Evolutionary conservation across 2,113 vertebrate genomes (phyloP).

Genomic region (Vulpes lagopus): DNA sequence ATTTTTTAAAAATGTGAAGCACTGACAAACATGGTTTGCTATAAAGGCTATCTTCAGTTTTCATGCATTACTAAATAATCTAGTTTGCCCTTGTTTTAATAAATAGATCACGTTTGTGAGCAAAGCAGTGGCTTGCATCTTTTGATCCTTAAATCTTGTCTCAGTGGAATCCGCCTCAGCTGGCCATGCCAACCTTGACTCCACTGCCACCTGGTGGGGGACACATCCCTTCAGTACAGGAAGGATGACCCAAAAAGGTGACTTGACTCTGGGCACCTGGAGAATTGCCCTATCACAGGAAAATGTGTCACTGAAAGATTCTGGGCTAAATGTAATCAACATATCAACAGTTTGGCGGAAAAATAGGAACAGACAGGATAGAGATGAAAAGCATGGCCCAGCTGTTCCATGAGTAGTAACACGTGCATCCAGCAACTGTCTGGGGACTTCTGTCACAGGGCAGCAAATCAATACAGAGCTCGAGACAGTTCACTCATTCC

Average conservation of each 20-base stretch:
- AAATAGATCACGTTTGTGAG: background rate
- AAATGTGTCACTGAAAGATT: background rate
- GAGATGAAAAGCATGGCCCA: too few relatives aligned
- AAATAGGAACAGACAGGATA: background rate
- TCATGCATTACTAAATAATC: background rate
- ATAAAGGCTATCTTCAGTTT: background rate
- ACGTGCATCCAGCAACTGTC: background rate
- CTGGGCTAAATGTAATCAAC: background rate
- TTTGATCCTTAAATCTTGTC: background rate
- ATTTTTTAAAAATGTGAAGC: background rate
- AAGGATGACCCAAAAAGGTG: background rate
- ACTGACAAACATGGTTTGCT: background rate
- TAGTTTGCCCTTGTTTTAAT: background rate
- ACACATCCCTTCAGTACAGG: background rate
- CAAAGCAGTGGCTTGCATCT: background rate
- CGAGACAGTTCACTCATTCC: background rate
- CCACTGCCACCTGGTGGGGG: slow-evolving; percentile 57
- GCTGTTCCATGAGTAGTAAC: background rate
- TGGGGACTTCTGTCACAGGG: fast-evolving
- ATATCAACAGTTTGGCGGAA: background rate
- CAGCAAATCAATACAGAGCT: background rate
- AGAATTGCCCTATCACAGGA: background rate
- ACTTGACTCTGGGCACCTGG: background rate
- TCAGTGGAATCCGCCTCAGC: background rate
- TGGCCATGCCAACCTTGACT: background rate